These are phyloP conservation scores for Macrobrachium nipponense DNA, from an alignment of 1,140 invertebrate species.

Conservation along the genomic window DNA sequence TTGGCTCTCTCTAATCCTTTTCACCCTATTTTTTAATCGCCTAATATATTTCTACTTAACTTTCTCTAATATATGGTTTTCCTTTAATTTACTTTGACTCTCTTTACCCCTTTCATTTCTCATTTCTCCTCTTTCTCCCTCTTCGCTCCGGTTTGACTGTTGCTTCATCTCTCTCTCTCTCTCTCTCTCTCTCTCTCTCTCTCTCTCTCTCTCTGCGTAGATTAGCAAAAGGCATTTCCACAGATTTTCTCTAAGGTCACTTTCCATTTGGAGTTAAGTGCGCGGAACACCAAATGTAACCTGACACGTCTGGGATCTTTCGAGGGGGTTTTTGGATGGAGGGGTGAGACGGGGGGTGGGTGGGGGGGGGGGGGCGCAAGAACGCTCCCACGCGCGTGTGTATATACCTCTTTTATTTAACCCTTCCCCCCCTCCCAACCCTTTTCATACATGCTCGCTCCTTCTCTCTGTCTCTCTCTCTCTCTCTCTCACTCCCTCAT, in stretches of 20 bases:
- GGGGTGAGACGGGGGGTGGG: no score
- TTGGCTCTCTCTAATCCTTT: no score
- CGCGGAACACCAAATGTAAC: no score
- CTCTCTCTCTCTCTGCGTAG: slow-evolving; percentile 3
- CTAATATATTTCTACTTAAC: no score
- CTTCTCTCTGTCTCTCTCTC: neutral
- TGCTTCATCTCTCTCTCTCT: slow-evolving; percentile 15
- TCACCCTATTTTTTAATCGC: no score
- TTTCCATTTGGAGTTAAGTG: no score
- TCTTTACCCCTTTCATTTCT: neutral
- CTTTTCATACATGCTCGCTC: neutral
- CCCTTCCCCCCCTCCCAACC: neutral
- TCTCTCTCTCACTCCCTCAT: neutral
- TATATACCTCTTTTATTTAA: neutral
- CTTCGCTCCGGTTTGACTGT: neutral
- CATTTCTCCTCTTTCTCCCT: slow-evolving; percentile 25
- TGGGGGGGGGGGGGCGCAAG: no score
- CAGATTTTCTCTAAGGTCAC: no score
- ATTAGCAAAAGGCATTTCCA: neutral
- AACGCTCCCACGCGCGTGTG: neutral
- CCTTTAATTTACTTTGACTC: neutral
- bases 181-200: slow-evolving; percentile 19
- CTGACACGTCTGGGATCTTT: no score
- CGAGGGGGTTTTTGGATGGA: no score
- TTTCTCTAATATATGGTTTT: neutral